Evolutionary conservation across 2,113 vertebrate species (phyloP), one percentile per base, ranked within the genome.

Genomic region (Calonectris borealis): DNA sequence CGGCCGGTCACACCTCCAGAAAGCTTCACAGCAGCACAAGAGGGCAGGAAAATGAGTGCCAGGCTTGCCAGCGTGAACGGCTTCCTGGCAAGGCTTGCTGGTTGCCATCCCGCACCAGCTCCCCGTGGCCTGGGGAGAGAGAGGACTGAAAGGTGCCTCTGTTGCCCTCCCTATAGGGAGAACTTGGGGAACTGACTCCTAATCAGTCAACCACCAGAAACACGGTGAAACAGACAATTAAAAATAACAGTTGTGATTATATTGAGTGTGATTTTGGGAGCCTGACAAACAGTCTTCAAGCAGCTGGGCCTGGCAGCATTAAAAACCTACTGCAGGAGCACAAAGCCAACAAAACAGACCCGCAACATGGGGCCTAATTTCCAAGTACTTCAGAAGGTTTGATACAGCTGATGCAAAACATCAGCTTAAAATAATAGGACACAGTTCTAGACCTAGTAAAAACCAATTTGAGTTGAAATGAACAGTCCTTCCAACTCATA

Each of bases 301-400:
- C 85, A 93, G 95, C 78, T 71, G 86, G 65, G 60, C 26, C 73
- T 94, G 91, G 81, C 75, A 76, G 62, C 42, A 1, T 44, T 36
- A 6, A 86, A 86, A 94, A 10, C 24, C 54, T 25, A 42, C 71
- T 19, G 77, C 88, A 78, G 83, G 90, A 97, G 88, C 71, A 60
- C 90, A 82, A 69, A 96, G 92, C 96, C 96, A 94, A 78, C 88
- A 31, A 86, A 97, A 90, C 64, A 38, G 86, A 51, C 38, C 94
- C 38, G 4, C 70, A 42, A 16, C 1, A 4, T 1, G 21, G 68
- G 85, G 52, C 57, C 16, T 57, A 4, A 44, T 68, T 51, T 78
- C 69, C 44, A 7, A 62, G 62, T 29, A 3, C 22, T 79, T 36
- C 49, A 18, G 58, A 49, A 90, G 85, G 76, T 49, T 83, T 61